These are phyloP conservation scores for Phasia obesa DNA, from an alignment of 2,888 invertebrate species.

Conservation along the genomic window DNA sequence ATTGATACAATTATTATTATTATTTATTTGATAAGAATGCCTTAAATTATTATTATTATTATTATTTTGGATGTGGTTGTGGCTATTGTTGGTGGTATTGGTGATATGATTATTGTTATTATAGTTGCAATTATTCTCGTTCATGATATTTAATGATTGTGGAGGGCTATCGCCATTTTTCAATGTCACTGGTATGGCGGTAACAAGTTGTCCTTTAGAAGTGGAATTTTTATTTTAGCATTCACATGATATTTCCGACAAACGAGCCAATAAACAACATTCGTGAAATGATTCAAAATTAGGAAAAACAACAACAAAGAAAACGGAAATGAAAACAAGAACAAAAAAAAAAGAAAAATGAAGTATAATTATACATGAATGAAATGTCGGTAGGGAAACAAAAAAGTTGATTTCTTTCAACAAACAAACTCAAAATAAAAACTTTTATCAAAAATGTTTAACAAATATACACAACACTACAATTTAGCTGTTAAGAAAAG, in stretches of 20 bases:
- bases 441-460: slow-evolving; percentile 1
- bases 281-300: slow-evolving; percentile 44
- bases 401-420: no score
- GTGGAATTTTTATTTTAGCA: slow-evolving; percentile 37
- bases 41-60: slow-evolving; percentile 45
- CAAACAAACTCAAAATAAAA: slow-evolving; percentile 41
- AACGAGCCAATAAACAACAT: slow-evolving; percentile 43
- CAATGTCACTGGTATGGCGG: slow-evolving; percentile 81
- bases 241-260: slow-evolving; percentile 52
- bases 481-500: not conserved
- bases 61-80: slow-evolving; percentile 48
- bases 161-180: slow-evolving; percentile 81
- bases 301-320: slow-evolving; percentile 38
- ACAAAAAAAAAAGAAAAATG: slow-evolving; percentile 40
- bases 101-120: slow-evolving; percentile 69
- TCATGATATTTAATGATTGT: slow-evolving; percentile 77
- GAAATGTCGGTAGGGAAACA: slow-evolving; percentile 30
- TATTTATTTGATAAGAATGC: slow-evolving; percentile 57
- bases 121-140: slow-evolving; percentile 70
- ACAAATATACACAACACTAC: slow-evolving; percentile 2
- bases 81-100: slow-evolving; percentile 48
- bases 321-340: slow-evolving; percentile 36
- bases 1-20: slow-evolving; percentile 51
- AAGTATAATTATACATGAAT: slow-evolving; percentile 57
- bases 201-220: slow-evolving; percentile 80